A percentile compares a stretch with the other conserved stretches of the same genome.
These are phyloP conservation scores for Phaethornis superciliosus DNA, from an alignment of 2,113 vertebrate genomes.

Conservation along the genomic window DNA sequence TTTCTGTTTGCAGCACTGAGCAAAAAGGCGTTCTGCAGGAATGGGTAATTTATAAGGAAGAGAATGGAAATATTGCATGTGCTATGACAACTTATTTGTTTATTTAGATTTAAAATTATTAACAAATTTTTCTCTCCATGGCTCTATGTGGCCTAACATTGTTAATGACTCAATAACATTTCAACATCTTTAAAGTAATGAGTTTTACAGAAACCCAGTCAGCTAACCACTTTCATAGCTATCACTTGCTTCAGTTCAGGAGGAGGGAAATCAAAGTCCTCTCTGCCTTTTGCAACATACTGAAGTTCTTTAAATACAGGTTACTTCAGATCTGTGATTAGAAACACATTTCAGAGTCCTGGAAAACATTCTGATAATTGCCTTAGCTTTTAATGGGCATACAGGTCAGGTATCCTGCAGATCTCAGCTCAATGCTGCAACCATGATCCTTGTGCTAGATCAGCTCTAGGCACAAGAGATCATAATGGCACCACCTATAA, in stretches of 20 bases:
- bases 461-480: not conserved
- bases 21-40: not conserved
- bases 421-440: not conserved
- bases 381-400: not conserved
- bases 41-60: not conserved
- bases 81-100: not conserved
- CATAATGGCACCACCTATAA: not conserved
- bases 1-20: not conserved
- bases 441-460: not conserved
- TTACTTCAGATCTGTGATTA: not conserved
- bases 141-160: not conserved
- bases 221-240: not conserved
- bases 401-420: not conserved
- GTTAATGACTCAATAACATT: constrained; percentile 3
- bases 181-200: not conserved
- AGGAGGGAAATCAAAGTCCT: not conserved
- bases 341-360: not conserved
- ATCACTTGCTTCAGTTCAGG: not conserved
- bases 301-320: not conserved
- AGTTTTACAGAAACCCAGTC: not conserved
- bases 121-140: not conserved
- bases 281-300: not conserved
- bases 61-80: not conserved
- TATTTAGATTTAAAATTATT: not conserved
- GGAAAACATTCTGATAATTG: not conserved